Base-by-base conservation (phyloP, 2,888 invertebrate genomes). In the Laothoe populi region DNA sequence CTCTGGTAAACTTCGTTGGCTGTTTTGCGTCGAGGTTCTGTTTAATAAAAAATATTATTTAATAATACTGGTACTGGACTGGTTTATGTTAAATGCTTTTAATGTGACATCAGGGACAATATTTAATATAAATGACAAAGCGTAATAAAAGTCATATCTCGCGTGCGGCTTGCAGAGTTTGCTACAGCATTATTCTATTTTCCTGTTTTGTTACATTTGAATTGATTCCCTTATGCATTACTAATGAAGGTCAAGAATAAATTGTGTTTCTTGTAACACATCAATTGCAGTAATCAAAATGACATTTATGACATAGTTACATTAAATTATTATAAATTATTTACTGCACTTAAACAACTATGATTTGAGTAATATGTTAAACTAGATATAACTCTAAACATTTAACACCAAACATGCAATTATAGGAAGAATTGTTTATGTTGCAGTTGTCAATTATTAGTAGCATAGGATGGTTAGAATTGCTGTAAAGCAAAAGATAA, bases 1-100 rank as follows among this genome's bases (percentile, higher is more conserved):
- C 83, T 97, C 97, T 26, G 97, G 97, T 67, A 97, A 92, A 87
- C 97, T 97, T 74, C 97, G 93, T 78, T 97, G 96, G 65, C 91
- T 93, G 79, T 93, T 93, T 69, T 93, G 93, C 26, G 92, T 89
- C 44, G 93, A 93, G 53, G 92, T 92, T 76, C 93, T 93, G 76
- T 58, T 26, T 24, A 58, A 48, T 57, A 62, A 62, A 62, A 45
- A 48, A 0, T 16, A 38, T 26, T 16, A 49, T 48, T 26, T 31
- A 19, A 16, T 11, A 44, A 19, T 26, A 59, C 16, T 21, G 19
- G 45, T 10, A 10, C 7, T 21, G 45, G 45, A 46, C 21, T 21
- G 23, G 45, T 23, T 38, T 4, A 46, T 26, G 44, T 44, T 60
- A 60, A 23, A 11, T 46, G 10, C 13, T n/a, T 13, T 46, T 11